Conservation (phyloP, 2,888 invertebrate species). For the Heliconius ethilla region DNA sequence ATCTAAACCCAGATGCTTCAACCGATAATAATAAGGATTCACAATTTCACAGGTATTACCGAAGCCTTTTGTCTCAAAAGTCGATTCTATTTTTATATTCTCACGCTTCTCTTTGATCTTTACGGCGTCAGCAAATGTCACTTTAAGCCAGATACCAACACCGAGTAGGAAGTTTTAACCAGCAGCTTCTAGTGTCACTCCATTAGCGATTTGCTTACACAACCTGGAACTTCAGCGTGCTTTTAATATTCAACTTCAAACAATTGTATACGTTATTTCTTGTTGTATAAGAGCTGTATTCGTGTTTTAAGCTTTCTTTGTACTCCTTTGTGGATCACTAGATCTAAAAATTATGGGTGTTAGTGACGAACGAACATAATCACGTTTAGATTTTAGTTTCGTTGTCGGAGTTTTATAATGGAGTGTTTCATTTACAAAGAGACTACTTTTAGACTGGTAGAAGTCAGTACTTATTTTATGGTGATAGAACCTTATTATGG, state of each 20-base stretch:
- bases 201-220: slow-evolving; percentile 35
- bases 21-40: background rate
- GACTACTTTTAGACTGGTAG: background rate
- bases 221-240: slow-evolving; percentile 6
- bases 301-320: background rate
- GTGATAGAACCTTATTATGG: too few relatives aligned
- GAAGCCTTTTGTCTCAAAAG: background rate
- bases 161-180: slow-evolving; percentile 26
- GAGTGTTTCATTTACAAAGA: background rate
- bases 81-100: slow-evolving; percentile 8
- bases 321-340: slow-evolving; percentile 23
- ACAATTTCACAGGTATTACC: background rate
- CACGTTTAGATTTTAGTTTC: slow-evolving; percentile 25
- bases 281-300: background rate
- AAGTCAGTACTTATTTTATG: background rate
- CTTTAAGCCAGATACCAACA: slow-evolving; percentile 22
- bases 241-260: background rate
- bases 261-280: background rate
- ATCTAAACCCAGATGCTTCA: too few relatives aligned
- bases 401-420: background rate
- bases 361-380: slow-evolving; percentile 40
- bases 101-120: slow-evolving; percentile 20
- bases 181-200: slow-evolving; percentile 34
- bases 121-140: slow-evolving; percentile 12
- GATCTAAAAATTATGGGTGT: slow-evolving; percentile 25